A percentile compares a stretch with the other conserved stretches of the same genome.
Evolutionary conservation across 2,888 invertebrate species (phyloP).

Genomic region (Apotomis capreana): DNA sequence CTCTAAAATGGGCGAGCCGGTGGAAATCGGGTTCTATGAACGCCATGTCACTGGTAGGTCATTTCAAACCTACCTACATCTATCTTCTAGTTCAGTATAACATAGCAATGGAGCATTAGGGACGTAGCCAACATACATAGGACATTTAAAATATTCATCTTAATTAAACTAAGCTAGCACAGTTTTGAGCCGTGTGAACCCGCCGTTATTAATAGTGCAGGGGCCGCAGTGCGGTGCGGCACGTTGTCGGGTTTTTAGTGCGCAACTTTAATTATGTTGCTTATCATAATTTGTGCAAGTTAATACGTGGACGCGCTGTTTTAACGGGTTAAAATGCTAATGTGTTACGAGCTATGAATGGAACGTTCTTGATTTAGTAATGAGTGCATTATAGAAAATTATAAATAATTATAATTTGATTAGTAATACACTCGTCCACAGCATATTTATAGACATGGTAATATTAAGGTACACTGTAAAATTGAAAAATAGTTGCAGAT

Average conservation of each 20-base stretch:
- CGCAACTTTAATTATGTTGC: slow-evolving; percentile 40
- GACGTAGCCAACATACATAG: neutral
- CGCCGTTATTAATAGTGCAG: slow-evolving; percentile 40
- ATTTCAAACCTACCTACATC: too few relatives aligned
- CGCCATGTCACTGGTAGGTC: too few relatives aligned
- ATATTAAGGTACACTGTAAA: too few relatives aligned
- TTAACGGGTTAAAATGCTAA: slow-evolving; percentile 33
- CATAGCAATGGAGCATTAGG: neutral
- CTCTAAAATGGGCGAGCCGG: too few relatives aligned
- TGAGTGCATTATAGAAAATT: neutral
- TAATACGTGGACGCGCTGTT: slow-evolving; percentile 19
- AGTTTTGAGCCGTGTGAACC: slow-evolving; percentile 27
- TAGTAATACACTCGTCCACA: too few relatives aligned
- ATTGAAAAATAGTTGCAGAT: too few relatives aligned
- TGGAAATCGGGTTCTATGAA: too few relatives aligned
- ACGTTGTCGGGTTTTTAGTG: slow-evolving; percentile 27
- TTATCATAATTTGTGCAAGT: slow-evolving; percentile 36
- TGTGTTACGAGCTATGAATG: slow-evolving; percentile 22
- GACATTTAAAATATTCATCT: slow-evolving; percentile 15
- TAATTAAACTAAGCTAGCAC: slow-evolving; percentile 22
- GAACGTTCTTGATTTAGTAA: slow-evolving; percentile 11
- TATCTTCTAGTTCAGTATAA: neutral
- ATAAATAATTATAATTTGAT: too few relatives aligned
- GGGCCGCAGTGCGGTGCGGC: slow-evolving; percentile 23
- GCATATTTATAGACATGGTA: too few relatives aligned